phyloP scores from a whole-genome alignment of 1,140 invertebrate genomes.

The Drosophila dunni region DNA sequence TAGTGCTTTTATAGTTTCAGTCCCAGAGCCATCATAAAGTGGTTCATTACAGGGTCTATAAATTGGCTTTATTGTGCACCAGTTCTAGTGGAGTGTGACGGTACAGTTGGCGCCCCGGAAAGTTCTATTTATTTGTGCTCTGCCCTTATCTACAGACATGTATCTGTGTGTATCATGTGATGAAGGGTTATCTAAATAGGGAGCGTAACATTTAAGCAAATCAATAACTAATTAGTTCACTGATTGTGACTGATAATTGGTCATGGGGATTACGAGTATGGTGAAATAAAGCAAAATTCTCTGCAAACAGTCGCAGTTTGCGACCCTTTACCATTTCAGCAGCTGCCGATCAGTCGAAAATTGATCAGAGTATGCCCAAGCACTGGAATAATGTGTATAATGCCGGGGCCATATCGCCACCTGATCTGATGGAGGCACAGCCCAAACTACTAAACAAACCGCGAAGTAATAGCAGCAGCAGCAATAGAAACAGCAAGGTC shows the following conservation, averaged over 20 bases:
- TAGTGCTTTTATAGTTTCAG: no score
- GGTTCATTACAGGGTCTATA: neutral
- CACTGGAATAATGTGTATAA: slow-evolving; percentile 72
- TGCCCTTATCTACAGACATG: neutral
- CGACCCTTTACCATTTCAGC: slow-evolving; percentile 69
- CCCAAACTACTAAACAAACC: slow-evolving; percentile 62
- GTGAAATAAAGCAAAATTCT: slow-evolving; percentile 42
- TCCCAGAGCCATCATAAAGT: no score
- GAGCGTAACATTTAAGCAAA: slow-evolving; percentile 56
- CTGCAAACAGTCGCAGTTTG: slow-evolving; percentile 56
- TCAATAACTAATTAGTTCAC: slow-evolving; percentile 76
- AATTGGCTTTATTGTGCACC: slow-evolving; percentile 10
- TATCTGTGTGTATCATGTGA: slow-evolving; percentile 37
- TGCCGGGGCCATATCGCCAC: slow-evolving; percentile 49
- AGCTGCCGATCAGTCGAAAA: slow-evolving; percentile 27
- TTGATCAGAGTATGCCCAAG: slow-evolving; percentile 65
- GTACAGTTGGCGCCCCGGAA: slow-evolving; percentile 25
- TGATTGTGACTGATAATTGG: slow-evolving; percentile 51
- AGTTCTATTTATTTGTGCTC: neutral
- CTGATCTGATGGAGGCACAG: slow-evolving; percentile 74
- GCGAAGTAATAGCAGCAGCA: slow-evolving; percentile 55
- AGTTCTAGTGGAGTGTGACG: slow-evolving; percentile 7
- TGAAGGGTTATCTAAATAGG: slow-evolving; percentile 67
- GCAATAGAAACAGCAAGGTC: slow-evolving; percentile 65
- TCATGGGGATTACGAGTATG: slow-evolving; percentile 30